These are phyloP conservation scores for Pygocentrus nattereri DNA, from an alignment of 2,797 vertebrate genomes.

Conservation along the genomic window DNA sequence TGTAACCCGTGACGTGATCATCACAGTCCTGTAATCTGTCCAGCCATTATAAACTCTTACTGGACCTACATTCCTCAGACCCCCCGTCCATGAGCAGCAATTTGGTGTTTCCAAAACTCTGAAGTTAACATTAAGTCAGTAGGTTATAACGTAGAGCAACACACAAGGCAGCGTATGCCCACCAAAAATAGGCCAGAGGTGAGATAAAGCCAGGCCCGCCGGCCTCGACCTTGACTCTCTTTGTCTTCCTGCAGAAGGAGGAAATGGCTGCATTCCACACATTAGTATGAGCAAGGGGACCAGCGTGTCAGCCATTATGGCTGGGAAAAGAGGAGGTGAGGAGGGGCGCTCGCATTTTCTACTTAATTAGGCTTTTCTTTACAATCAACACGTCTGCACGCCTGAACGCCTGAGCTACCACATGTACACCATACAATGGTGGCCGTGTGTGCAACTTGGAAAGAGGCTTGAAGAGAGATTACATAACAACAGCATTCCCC, in stretches of 20 bases:
- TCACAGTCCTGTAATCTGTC: background rate
- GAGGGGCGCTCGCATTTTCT: slow-evolving; percentile 56
- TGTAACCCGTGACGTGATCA: slow-evolving; percentile 16
- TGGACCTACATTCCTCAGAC: background rate
- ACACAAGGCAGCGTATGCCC: slow-evolving; percentile 22
- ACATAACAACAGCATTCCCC: slow-evolving; percentile 1
- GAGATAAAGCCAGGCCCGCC: slow-evolving; percentile 52
- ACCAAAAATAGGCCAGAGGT: slow-evolving; percentile 25
- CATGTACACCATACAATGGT: slow-evolving; percentile 43
- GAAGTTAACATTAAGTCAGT: background rate
- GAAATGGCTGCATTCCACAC: slow-evolving; percentile 86
- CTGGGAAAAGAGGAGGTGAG: slow-evolving; percentile 52
- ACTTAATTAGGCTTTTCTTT: slow-evolving; percentile 61
- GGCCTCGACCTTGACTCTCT: slow-evolving; percentile 74
- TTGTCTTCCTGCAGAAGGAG: slow-evolving; percentile 82
- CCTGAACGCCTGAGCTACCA: slow-evolving; percentile 46
- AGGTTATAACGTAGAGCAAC: background rate
- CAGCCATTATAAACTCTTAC: background rate
- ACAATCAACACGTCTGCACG: slow-evolving; percentile 64
- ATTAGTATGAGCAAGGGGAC: slow-evolving; percentile 85
- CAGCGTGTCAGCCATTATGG: slow-evolving; percentile 67
- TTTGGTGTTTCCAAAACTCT: background rate
- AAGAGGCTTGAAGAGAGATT: slow-evolving; percentile 37
- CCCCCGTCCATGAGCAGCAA: background rate
- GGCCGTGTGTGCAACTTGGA: slow-evolving; percentile 28